A percentile compares a stretch with the other conserved stretches of the same genome.
Conservation (phyloP, 1,140 invertebrate genomes). For the Hylyphantes graminicola region DNA sequence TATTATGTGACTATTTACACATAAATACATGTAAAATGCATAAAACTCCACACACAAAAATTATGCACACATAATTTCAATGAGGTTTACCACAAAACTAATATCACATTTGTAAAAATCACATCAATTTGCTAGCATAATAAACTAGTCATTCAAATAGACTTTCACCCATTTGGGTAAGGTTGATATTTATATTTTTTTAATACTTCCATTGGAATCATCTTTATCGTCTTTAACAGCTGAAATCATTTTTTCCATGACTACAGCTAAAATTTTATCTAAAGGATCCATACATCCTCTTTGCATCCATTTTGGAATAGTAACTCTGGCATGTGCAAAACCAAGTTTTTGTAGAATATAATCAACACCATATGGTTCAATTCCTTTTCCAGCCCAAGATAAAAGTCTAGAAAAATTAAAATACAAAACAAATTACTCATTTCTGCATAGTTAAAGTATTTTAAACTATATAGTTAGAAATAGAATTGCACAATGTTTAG, state of each 20-base stretch:
- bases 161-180: neutral
- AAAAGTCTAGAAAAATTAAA: slow-evolving; percentile 75
- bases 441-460: too few relatives aligned
- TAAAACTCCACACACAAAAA: neutral
- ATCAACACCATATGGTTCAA: slow-evolving; percentile 97
- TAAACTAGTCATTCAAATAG: slow-evolving; percentile 14
- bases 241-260: slow-evolving; percentile 68
- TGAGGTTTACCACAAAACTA: slow-evolving; percentile 7
- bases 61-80: slow-evolving; percentile 5
- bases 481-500: neutral
- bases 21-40: slow-evolving; percentile 12
- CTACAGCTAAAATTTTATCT: slow-evolving; percentile 79
- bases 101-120: slow-evolving; percentile 43
- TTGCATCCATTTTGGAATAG: slow-evolving; percentile 99
- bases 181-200: slow-evolving; percentile 30
- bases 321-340: slow-evolving; percentile 95
- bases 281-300: slow-evolving; percentile 96
- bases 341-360: slow-evolving; percentile 96
- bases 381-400: slow-evolving; percentile 95
- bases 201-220: slow-evolving; percentile 7
- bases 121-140: slow-evolving; percentile 12
- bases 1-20: slow-evolving; percentile 14
- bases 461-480: neutral
- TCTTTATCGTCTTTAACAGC: slow-evolving; percentile 63
- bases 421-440: slow-evolving; percentile 12